Evolutionary conservation across 2,888 invertebrate genomes (phyloP).

Genomic region (Ellobium chinense): DNA sequence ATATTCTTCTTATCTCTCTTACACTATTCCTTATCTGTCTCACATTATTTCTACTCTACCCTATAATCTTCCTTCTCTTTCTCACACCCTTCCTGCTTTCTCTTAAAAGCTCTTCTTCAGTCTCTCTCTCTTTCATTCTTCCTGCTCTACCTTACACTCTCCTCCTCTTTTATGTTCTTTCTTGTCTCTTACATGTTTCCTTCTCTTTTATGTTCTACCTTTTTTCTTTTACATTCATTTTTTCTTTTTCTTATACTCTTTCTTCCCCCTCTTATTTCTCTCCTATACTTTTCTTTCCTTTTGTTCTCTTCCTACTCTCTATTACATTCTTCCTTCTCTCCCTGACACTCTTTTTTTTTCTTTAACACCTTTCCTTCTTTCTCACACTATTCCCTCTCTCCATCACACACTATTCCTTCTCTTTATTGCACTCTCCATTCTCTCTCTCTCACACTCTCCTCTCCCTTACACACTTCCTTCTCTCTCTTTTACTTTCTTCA

Average conservation of each 20-base stretch:
- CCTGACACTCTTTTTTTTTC: not conserved
- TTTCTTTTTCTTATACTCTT: not conserved
- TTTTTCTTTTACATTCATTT: not conserved
- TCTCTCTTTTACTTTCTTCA: not conserved
- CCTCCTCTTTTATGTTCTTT: not conserved
- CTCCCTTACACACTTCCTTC: not conserved
- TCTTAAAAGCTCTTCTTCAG: not conserved
- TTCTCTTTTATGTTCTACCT: not conserved
- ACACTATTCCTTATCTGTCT: not conserved
- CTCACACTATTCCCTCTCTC: not conserved
- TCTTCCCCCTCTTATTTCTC: conserved; percentile 14
- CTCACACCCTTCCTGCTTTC: not conserved
- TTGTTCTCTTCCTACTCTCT: not conserved
- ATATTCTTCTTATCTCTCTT: conserved; percentile 1
- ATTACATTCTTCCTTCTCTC: not conserved
- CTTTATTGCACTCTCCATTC: not conserved
- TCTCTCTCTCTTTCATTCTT: conserved; percentile 3
- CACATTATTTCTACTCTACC: not conserved
- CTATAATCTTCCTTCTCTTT: not conserved
- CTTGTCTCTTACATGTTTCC: not conserved
- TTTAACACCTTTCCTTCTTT: conserved; percentile 12
- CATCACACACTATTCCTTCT: not conserved
- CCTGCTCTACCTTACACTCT: not conserved
- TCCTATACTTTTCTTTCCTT: not conserved
- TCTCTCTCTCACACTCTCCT: not conserved